phyloP scores from a whole-genome alignment of 2,888 invertebrate species.

The Diplazon laetatorius region DNA sequence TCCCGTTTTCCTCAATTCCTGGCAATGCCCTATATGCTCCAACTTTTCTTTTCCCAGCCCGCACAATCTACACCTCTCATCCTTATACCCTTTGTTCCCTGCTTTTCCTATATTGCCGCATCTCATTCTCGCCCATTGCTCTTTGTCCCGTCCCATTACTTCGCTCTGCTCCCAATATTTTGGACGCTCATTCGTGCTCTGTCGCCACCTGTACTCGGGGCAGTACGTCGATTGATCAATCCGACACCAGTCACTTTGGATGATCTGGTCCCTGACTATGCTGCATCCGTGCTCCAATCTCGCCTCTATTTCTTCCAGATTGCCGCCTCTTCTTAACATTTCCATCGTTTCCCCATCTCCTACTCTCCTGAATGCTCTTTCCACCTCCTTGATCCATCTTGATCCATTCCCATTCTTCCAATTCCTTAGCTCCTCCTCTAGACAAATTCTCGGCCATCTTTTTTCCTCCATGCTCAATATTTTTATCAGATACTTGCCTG shows the following conservation, averaged over 20 bases:
- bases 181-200: neutral
- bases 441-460: constrained; percentile 53
- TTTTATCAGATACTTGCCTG: neutral
- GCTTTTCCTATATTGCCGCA: constrained; percentile 16
- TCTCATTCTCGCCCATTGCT: constrained; percentile 39
- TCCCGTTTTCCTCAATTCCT: neutral
- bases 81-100: constrained; percentile 17
- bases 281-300: neutral
- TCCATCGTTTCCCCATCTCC: constrained; percentile 11
- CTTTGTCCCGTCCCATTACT: constrained; percentile 6
- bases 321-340: neutral
- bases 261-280: neutral
- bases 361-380: constrained; percentile 23
- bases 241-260: neutral
- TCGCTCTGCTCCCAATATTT: neutral
- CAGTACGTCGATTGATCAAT: neutral
- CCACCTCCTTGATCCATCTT: constrained; percentile 35
- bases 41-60: constrained; percentile 1
- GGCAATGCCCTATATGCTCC: constrained; percentile 9
- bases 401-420: constrained; percentile 34
- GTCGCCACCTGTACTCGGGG: neutral
- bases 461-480: constrained; percentile 31
- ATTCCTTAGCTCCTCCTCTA: constrained; percentile 39
- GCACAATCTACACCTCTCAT: constrained; percentile 19
- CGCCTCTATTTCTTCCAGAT: neutral